These are phyloP conservation scores for Gorsachius goisagi DNA, from an alignment of 2,113 vertebrate genomes.

Conservation along the genomic window DNA sequence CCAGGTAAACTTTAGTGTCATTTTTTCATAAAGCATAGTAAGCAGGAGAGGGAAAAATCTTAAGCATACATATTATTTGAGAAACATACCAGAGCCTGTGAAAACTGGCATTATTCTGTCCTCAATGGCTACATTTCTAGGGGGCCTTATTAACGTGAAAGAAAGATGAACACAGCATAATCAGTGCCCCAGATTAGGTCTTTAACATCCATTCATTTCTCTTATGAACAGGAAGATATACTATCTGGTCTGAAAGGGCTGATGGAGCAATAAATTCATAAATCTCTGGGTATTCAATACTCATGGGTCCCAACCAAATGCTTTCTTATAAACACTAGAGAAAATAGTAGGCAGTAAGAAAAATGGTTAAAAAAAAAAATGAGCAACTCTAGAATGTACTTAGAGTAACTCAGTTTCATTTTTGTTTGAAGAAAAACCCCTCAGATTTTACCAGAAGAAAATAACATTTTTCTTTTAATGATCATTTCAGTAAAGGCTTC, in stretches of 20 bases:
- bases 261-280: not conserved
- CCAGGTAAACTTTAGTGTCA: not conserved
- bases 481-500: not conserved
- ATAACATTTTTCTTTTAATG: not conserved
- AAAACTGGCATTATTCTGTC: not conserved
- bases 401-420: not conserved
- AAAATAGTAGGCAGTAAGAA: not conserved
- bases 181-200: not conserved
- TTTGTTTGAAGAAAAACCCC: not conserved
- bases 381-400: not conserved
- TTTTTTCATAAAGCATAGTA: not conserved
- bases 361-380: not conserved
- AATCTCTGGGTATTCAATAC: not conserved
- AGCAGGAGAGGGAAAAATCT: not conserved
- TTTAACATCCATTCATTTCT: not conserved
- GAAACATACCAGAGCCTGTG: not conserved
- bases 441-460: not conserved
- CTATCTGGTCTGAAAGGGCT: not conserved
- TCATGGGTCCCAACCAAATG: not conserved
- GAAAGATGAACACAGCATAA: not conserved
- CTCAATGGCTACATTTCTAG: not conserved
- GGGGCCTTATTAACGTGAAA: not conserved
- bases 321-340: not conserved
- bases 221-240: not conserved
- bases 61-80: not conserved